These are phyloP conservation scores for Brenthis daphne DNA, from an alignment of 2,888 invertebrate species.

Conservation along the genomic window DNA sequence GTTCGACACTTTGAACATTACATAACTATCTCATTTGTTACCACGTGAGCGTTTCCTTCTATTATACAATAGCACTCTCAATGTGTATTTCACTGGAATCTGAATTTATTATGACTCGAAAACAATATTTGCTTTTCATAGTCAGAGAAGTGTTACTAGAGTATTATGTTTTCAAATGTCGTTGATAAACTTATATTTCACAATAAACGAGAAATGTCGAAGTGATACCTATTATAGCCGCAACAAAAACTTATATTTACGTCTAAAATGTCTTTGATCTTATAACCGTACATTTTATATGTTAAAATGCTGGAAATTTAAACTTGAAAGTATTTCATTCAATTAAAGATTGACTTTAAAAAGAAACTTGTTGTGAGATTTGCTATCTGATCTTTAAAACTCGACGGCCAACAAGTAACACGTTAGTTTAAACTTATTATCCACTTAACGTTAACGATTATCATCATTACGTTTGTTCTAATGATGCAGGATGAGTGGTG, in stretches of 20 bases:
- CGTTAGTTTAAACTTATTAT: slow-evolving; percentile 16
- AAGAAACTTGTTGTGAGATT: not conserved
- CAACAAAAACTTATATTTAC: too few species aligned
- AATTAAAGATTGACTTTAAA: slow-evolving; percentile 6
- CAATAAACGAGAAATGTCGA: too few species aligned
- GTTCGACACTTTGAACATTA: too few species aligned
- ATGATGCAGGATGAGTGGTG: slow-evolving; percentile 10
- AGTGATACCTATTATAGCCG: too few species aligned
- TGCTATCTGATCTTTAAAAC: not conserved
- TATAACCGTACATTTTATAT: too few species aligned
- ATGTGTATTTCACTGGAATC: slow-evolving; percentile 31
- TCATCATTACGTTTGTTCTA: slow-evolving; percentile 10
- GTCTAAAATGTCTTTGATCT: too few species aligned
- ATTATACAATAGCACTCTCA: slow-evolving; percentile 32
- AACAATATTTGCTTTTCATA: slow-evolving; percentile 28
- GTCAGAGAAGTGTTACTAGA: slow-evolving; percentile 2
- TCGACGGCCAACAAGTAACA: slow-evolving; percentile 9
- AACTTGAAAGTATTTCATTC: slow-evolving; percentile 1
- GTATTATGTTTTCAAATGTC: not conserved
- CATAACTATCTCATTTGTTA: not conserved
- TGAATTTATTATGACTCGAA: slow-evolving; percentile 30
- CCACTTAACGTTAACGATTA: slow-evolving; percentile 18
- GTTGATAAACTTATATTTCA: too few species aligned
- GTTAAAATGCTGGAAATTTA: too few species aligned
- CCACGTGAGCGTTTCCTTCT: slow-evolving; percentile 40